Percentiles rank a stretch among this genome's conserved stretches.
Evolutionary conservation across 2,113 vertebrate genomes (phyloP).

Genomic region (Rissa tridactyla): DNA sequence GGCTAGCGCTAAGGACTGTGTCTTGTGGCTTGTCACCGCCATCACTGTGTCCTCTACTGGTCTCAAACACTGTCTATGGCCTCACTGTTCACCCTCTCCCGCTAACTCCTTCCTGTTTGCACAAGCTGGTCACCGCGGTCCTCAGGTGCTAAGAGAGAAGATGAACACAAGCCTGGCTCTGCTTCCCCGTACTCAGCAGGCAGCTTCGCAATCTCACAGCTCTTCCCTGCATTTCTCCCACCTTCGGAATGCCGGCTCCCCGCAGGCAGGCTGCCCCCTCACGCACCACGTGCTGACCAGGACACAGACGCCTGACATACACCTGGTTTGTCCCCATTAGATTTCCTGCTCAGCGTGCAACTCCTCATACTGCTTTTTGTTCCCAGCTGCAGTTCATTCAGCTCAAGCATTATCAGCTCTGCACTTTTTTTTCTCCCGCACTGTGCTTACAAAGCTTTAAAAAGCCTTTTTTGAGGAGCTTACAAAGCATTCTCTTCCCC

Average conservation of each 20-base stretch:
- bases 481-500: neutral
- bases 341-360: neutral
- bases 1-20: neutral
- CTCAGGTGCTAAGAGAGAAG: neutral
- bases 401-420: neutral
- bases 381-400: neutral
- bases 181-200: neutral
- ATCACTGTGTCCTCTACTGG: too few relatives aligned
- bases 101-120: neutral
- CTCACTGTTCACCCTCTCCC: neutral
- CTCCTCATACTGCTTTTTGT: neutral
- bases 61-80: neutral
- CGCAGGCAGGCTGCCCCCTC: neutral
- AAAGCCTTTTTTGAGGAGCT: neutral
- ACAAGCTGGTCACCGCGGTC: neutral
- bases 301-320: neutral
- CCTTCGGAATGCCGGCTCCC: fast-evolving
- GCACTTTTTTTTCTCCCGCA: neutral
- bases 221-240: neutral
- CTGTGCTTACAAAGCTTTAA: neutral
- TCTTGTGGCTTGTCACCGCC: neutral
- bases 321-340: neutral
- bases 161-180: neutral
- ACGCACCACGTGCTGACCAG: fast-evolving
- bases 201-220: neutral